Percentiles rank a stretch among this genome's conserved stretches.
Evolutionary conservation across 2,888 invertebrate genomes (phyloP).

Genomic region (Drosophila mimica): DNA sequence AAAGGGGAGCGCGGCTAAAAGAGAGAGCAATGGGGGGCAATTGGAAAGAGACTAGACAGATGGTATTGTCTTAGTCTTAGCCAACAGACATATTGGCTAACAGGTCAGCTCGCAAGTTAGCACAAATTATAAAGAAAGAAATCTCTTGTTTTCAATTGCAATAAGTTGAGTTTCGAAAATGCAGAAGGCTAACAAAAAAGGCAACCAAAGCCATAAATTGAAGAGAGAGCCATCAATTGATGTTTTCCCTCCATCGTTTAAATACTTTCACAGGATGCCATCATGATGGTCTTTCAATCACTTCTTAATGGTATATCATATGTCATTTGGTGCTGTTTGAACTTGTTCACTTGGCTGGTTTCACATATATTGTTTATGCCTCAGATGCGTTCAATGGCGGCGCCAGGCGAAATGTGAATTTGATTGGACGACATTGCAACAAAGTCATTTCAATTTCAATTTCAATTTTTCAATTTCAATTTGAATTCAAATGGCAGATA

Average conservation of each 20-base stretch:
- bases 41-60: conserved; percentile 5
- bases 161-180: too few species aligned
- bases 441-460: conserved; percentile 74
- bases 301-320: neutral
- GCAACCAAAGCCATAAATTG: neutral
- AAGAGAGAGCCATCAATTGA: neutral
- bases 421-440: conserved; percentile 71
- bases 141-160: neutral
- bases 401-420: conserved; percentile 42
- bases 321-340: neutral
- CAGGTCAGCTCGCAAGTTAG: neutral
- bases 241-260: neutral
- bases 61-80: conserved; percentile 6
- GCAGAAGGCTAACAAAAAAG: neutral
- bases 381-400: conserved; percentile 14
- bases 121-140: neutral
- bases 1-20: neutral
- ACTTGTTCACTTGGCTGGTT: conserved; percentile 1
- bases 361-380: neutral
- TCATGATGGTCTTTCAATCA: neutral
- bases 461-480: conserved; percentile 58
- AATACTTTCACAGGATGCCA: neutral
- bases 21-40: neutral
- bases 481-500: conserved; percentile 56
- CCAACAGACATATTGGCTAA: neutral